These are phyloP conservation scores for Pocillopora damicornis DNA, from an alignment of 64 coral and sea anemone genomes.

Conservation along the genomic window DNA sequence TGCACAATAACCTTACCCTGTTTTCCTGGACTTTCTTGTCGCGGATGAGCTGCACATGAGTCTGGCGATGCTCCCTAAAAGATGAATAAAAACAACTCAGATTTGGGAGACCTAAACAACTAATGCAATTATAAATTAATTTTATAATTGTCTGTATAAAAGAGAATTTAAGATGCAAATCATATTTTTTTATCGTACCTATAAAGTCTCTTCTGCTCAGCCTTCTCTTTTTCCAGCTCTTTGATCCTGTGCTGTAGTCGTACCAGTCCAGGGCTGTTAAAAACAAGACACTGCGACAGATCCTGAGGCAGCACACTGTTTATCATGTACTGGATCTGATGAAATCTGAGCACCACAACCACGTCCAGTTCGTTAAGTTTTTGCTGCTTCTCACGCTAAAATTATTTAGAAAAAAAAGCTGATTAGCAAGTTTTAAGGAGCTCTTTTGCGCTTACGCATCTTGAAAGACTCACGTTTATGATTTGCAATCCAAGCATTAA, in stretches of 20 bases:
- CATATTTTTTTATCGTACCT: slow-evolving; percentile 30
- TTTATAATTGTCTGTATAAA: too few relatives aligned
- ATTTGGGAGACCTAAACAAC: too few relatives aligned
- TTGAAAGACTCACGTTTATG: too few relatives aligned
- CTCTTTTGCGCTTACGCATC: too few relatives aligned
- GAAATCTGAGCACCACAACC: slow-evolving; percentile 79
- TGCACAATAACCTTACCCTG: slow-evolving; percentile 43
- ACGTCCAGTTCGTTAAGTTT: slow-evolving; percentile 99
- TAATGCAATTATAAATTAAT: too few relatives aligned
- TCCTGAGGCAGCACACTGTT: slow-evolving; percentile 82
- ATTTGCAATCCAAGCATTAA: too few relatives aligned
- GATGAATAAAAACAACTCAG: too few relatives aligned
- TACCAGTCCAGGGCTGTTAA: slow-evolving; percentile 72
- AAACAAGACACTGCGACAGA: slow-evolving; percentile 72
- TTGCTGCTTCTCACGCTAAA: slow-evolving; percentile 94
- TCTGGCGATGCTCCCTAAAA: slow-evolving; percentile 88
- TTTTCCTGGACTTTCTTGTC: slow-evolving; percentile 96
- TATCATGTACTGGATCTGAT: slow-evolving; percentile 89
- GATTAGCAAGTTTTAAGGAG: not conserved
- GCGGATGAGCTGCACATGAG: slow-evolving; percentile 91
- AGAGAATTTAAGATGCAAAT: too few relatives aligned
- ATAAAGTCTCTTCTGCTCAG: slow-evolving; percentile 87
- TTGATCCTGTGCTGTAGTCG: slow-evolving; percentile 82
- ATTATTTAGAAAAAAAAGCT: not conserved
- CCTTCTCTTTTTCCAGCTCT: slow-evolving; percentile 96